Evolutionary conservation across 2,797 vertebrate species (phyloP).

Genomic region (Huso huso): DNA sequence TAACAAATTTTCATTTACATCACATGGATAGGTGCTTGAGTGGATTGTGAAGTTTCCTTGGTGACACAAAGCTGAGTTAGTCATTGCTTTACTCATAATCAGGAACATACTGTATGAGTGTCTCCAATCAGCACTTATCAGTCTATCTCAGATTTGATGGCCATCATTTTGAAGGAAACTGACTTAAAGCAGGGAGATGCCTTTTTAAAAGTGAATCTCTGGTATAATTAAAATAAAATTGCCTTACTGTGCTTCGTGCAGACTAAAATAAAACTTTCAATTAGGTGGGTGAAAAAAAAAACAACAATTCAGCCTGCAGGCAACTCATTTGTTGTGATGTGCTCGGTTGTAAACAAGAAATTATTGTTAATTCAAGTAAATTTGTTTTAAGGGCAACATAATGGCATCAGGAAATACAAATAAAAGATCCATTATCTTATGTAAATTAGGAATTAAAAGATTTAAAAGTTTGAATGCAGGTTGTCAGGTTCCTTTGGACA

Average conservation of each 20-base stretch:
- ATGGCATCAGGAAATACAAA: background rate
- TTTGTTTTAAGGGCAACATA: constrained; percentile 1
- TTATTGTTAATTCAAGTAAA: background rate
- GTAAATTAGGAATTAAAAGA: background rate
- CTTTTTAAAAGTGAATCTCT: too few species aligned
- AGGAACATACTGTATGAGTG: too few species aligned
- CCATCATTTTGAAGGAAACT: too few species aligned
- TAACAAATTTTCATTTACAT: too few species aligned
- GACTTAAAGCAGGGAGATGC: too few species aligned
- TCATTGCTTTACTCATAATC: too few species aligned
- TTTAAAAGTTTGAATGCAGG: background rate
- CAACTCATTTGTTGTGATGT: background rate
- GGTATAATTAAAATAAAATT: background rate
- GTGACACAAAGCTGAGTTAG: too few species aligned
- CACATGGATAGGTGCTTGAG: too few species aligned
- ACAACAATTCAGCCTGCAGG: background rate
- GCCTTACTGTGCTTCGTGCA: background rate
- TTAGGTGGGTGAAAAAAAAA: background rate
- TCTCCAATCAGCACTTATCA: too few species aligned
- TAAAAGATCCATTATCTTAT: background rate
- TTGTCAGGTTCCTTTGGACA: background rate
- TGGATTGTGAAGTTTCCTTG: too few species aligned
- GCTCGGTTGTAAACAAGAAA: background rate
- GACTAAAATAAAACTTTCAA: background rate
- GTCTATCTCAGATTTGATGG: too few species aligned